A percentile compares a stretch with the other conserved stretches of the same genome.
phyloP scores from a whole-genome alignment of 2,888 invertebrate genomes.

The Stratiomys singularior region DNA sequence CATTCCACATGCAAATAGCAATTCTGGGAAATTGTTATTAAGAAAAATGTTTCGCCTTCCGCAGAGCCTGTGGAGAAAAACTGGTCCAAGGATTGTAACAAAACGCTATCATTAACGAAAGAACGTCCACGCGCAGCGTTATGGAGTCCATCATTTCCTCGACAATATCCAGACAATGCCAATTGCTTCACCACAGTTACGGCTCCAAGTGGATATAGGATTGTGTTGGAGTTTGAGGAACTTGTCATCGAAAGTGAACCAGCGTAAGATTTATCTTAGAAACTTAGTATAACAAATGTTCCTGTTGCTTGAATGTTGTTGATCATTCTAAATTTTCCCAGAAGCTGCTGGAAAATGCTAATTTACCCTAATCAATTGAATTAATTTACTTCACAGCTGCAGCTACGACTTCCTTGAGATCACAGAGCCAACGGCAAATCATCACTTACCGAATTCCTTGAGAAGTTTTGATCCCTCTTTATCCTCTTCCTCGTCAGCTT shows the following conservation, averaged over 20 bases:
- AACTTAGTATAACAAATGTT: too few relatives aligned
- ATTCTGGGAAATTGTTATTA: constrained; percentile 35
- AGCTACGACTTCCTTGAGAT: constrained; percentile 82
- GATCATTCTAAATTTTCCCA: too few relatives aligned
- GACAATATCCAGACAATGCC: constrained; percentile 79
- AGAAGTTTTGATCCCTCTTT: constrained; percentile 42
- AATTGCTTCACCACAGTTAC: constrained; percentile 78
- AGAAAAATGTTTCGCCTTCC: too few relatives aligned
- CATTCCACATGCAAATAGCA: not conserved
- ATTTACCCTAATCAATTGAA: too few relatives aligned
- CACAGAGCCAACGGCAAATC: constrained; percentile 64
- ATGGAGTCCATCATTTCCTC: constrained; percentile 85
- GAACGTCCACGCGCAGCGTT: constrained; percentile 74
- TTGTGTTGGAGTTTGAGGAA: constrained; percentile 80
- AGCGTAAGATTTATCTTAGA: constrained; percentile 68
- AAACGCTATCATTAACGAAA: constrained; percentile 73
- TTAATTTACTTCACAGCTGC: constrained; percentile 69
- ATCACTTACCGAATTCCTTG: constrained; percentile 9
- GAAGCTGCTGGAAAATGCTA: too few relatives aligned
- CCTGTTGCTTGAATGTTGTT: too few relatives aligned
- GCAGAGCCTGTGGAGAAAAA: constrained; percentile 66
- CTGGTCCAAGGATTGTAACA: constrained; percentile 73
- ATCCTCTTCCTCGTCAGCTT: constrained; percentile 45
- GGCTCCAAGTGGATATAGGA: constrained; percentile 75
- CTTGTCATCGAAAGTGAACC: constrained; percentile 80